Evolutionary conservation across 30 jellyfish, hydroid and myxozoan genomes (phyloP).

Genomic region (Cassiopea xamachana): DNA sequence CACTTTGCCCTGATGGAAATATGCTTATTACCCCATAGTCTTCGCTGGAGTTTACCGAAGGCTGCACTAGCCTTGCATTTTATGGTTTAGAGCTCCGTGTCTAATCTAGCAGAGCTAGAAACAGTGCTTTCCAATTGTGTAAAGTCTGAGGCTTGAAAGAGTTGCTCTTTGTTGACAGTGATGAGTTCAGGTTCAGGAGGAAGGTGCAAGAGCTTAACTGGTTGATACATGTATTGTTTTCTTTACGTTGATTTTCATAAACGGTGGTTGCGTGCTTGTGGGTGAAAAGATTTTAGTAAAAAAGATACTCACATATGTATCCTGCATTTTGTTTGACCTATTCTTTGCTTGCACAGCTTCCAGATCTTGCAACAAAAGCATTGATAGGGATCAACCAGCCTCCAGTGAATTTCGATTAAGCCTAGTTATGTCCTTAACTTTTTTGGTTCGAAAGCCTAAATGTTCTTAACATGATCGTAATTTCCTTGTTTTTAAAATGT

Average conservation of each 20-base stretch:
- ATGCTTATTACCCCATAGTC: neutral
- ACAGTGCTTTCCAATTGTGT: neutral
- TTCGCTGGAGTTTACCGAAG: neutral
- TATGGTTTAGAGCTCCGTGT: neutral
- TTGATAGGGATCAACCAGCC: too few species aligned
- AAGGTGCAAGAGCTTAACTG: neutral
- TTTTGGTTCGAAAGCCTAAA: neutral
- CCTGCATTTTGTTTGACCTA: too few species aligned
- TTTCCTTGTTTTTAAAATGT: conserved; percentile 7
- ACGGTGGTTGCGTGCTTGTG: too few species aligned
- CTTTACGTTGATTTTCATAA: neutral
- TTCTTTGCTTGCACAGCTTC: too few species aligned
- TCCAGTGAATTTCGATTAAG: neutral
- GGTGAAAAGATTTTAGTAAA: too few species aligned
- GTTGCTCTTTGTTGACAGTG: neutral
- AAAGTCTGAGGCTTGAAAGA: neutral
- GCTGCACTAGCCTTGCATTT: neutral
- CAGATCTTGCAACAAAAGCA: too few species aligned
- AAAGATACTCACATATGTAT: too few species aligned
- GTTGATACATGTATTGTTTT: neutral
- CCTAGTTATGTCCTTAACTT: neutral
- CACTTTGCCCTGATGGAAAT: neutral
- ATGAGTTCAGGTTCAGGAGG: neutral
- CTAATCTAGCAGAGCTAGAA: neutral
- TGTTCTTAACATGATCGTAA: conserved; percentile 1